These are phyloP conservation scores for Platygyra sinensis DNA, from an alignment of 64 coral and sea anemone genomes.

Conservation along the genomic window DNA sequence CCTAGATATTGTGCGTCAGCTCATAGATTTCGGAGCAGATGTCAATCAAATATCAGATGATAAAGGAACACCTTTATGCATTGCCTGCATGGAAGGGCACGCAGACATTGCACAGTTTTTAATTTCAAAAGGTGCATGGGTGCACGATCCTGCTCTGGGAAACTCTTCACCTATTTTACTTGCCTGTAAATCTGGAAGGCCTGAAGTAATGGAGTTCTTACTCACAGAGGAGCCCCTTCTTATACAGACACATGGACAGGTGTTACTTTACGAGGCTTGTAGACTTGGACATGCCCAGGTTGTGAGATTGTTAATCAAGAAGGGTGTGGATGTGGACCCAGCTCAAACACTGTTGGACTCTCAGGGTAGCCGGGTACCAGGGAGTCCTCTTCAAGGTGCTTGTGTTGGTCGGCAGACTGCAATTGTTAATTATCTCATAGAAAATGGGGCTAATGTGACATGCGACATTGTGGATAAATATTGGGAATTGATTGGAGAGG, in stretches of 20 bases:
- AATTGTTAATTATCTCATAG: conserved; percentile 83
- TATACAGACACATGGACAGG: conserved; percentile 60
- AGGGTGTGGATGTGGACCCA: conserved; percentile 74
- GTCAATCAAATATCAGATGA: conserved; percentile 64
- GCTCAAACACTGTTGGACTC: not conserved
- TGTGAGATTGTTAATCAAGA: conserved; percentile 79
- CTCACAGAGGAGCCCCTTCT: conserved; percentile 69
- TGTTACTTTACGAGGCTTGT: conserved; percentile 67
- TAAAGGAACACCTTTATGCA: conserved; percentile 65
- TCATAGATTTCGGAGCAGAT: conserved; percentile 78
- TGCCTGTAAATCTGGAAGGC: conserved; percentile 74
- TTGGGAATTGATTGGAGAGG: conserved; percentile 80
- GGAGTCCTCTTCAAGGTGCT: conserved; percentile 75
- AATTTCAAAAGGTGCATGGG: conserved; percentile 52
- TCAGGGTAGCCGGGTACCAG: conserved; percentile 3
- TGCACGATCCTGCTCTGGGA: conserved; percentile 41
- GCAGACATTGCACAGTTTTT: conserved; percentile 74
- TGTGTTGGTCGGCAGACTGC: conserved; percentile 60
- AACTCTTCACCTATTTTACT: conserved; percentile 69
- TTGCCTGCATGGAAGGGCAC: conserved; percentile 79
- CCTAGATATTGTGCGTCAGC: conserved; percentile 68
- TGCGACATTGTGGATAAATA: conserved; percentile 63
- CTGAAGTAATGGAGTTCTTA: conserved; percentile 73
- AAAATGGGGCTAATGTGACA: conserved; percentile 92
- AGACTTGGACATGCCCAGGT: conserved; percentile 77